phyloP scores from a whole-genome alignment of 2,888 invertebrate species.

The Pseudococcus viburni region DNA sequence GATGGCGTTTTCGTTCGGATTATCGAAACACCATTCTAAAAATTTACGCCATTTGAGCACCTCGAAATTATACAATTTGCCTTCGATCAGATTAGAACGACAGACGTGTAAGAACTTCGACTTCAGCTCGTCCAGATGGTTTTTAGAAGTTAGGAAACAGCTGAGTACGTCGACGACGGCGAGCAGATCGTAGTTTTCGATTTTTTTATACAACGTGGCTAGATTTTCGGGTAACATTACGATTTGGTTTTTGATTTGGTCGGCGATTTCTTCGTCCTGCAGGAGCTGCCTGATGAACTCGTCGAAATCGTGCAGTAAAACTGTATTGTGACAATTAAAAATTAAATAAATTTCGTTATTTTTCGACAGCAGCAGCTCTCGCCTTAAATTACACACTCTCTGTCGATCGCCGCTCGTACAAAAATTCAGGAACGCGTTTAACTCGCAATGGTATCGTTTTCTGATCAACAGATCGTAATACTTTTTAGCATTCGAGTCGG shows the following conservation, averaged over 20 bases:
- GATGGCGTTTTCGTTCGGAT: not conserved
- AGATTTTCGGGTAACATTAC: slow-evolving; percentile 12
- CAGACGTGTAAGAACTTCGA: not conserved
- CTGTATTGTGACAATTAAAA: not conserved
- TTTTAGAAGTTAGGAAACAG: not conserved
- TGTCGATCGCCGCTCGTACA: not conserved
- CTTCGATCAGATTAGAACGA: not conserved
- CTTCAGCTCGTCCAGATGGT: not conserved
- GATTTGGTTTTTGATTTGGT: not conserved
- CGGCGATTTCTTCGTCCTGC: not conserved
- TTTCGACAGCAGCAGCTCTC: not conserved
- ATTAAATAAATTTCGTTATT: slow-evolving; percentile 3
- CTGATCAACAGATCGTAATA: not conserved
- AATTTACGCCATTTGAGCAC: not conserved
- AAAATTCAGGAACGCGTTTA: not conserved
- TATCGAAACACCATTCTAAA: slow-evolving; percentile 5
- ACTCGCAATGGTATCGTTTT: slow-evolving; percentile 1
- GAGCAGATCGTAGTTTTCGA: not conserved
- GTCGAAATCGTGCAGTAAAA: not conserved
- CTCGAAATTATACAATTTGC: not conserved
- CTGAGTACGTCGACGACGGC: not conserved
- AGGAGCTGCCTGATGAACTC: not conserved
- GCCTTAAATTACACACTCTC: not conserved
- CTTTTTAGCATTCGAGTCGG: not conserved
- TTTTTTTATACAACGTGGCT: not conserved